These are phyloP conservation scores for Pristionchus exspectatus DNA, from an alignment of 2,888 invertebrate species.

Conservation along the genomic window DNA sequence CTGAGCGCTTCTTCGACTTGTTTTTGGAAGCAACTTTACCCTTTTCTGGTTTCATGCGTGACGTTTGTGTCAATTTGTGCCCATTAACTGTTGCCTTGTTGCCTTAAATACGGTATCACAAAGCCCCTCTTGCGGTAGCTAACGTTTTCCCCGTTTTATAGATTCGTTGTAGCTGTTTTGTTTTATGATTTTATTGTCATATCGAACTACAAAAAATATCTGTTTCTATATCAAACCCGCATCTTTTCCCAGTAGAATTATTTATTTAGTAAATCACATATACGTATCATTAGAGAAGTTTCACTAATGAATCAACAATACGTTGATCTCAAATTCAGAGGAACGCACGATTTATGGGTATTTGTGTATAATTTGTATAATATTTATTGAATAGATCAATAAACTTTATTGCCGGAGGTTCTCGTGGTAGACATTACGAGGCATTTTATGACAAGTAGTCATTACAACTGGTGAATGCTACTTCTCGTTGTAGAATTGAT, in stretches of 20 bases:
- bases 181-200: conserved; percentile 12
- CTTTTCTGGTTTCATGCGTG: not conserved
- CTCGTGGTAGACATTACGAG: not conserved
- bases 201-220: not conserved
- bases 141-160: not conserved
- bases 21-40: not conserved
- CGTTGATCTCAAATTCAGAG: conserved; percentile 11
- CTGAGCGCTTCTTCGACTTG: too few species aligned
- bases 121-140: conserved; percentile 33
- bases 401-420: not conserved
- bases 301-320: conserved; percentile 16
- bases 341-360: not conserved
- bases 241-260: not conserved
- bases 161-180: conserved; percentile 9
- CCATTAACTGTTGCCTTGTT: conserved; percentile 33
- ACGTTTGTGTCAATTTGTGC: not conserved
- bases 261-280: not conserved
- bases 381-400: not conserved
- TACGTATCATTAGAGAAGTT: not conserved
- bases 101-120: not conserved
- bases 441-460: not conserved
- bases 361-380: not conserved
- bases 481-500: conserved; percentile 8
- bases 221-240: conserved; percentile 4
- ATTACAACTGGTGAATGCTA: not conserved